Evolutionary conservation across 2,113 vertebrate genomes (phyloP).

Genomic region (Bambusicola thoracicus): DNA sequence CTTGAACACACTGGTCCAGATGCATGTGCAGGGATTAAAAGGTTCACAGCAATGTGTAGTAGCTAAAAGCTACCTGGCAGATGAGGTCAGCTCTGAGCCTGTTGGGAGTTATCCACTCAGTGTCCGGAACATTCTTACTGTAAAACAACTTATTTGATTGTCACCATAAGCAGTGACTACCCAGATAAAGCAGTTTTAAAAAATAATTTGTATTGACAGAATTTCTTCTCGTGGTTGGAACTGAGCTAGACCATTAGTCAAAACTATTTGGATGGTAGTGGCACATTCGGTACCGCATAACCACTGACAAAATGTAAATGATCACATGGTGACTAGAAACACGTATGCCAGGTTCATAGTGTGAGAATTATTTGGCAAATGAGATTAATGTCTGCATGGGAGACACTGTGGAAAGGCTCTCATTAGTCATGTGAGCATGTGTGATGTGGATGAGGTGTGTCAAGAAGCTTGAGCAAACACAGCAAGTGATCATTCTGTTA

Average conservation of each 20-base stretch:
- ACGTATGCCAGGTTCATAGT: neutral
- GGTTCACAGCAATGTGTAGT: neutral
- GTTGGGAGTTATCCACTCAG: neutral
- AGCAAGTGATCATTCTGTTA: neutral
- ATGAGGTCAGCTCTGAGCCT: neutral
- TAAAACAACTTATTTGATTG: neutral
- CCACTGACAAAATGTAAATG: constrained; percentile 6
- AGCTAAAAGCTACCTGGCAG: neutral
- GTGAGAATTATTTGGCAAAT: constrained; percentile 5
- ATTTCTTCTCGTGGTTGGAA: neutral
- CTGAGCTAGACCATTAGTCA: neutral
- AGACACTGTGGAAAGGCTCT: neutral
- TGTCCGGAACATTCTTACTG: neutral
- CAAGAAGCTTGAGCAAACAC: neutral
- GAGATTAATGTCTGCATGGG: neutral
- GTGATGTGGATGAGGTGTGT: neutral
- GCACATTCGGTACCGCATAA: neutral
- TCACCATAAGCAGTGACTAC: neutral
- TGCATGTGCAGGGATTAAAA: neutral
- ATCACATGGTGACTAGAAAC: neutral
- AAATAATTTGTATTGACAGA: neutral
- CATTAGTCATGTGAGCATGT: neutral
- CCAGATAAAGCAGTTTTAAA: neutral
- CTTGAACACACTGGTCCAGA: neutral
- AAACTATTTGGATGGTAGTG: neutral